Evolutionary conservation across 2,797 vertebrate genomes (phyloP), one percentile per base, ranked within the genome.

Genomic region (Danio tinwini): DNA sequence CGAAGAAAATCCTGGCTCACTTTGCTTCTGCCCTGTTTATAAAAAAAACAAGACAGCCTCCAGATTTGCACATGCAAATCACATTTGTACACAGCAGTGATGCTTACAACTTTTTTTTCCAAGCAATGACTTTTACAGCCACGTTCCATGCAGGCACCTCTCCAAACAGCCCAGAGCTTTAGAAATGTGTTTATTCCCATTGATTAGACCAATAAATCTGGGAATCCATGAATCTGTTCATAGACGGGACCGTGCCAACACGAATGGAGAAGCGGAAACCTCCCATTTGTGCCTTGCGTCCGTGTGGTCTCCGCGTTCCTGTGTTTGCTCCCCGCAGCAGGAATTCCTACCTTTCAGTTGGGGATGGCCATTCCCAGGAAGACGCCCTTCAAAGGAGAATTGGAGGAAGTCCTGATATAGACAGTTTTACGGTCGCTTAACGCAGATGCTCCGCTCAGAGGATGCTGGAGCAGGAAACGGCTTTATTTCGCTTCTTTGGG

Each of bases 331-430:
- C 92, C 94, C 91, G 92, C 92, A 93, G 93, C 94, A 96, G 96
- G 96, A 98, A 95, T 95, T 96, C 93, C 93, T 94, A 92, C 92
- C 91, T 94, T 94, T 91, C 91, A 83, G 88, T 88, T 86, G 91
- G 87, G 89, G 91, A 92, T 93, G 90, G 93, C 85, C 91, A 94
- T 96, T 96, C 93, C 94, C 92, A 94, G 95, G 95, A 96, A 94
- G 94, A 96, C 93, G 89, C 92, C 93, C 92, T 92, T 92, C 89
- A 65, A 89, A 94, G 89, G 93, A 97, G 96, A 98, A 99, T 99
- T 92, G 96, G 91, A 96, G 97, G 97, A 98, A 98, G 96, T 96
- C 94, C 95, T 95, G 93, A 92, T 96, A 96, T 96, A 96, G 95
- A 96, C 94, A 91, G 93, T 92, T 95, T 95, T 94, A 94, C 93